Evolutionary conservation across 2,888 invertebrate genomes (phyloP), one percentile per base, ranked within the genome.

Genomic region (Seladonia tumulorum): DNA sequence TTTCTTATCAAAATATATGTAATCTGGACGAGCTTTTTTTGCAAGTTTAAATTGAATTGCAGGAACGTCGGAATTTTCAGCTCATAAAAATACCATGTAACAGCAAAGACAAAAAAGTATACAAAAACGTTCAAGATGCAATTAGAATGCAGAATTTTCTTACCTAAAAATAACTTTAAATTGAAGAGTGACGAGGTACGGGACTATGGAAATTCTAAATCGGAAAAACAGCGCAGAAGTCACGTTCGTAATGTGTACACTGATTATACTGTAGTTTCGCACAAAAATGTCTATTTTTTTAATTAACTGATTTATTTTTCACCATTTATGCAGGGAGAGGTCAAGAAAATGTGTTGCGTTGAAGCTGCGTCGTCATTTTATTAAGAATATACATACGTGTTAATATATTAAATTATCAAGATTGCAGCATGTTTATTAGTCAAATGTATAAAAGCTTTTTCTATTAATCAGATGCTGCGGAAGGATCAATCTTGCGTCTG

Each of bases 141-240:
- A 25, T 71, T 42, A 71, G 25, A 16, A 71, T 25, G 45, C 12
- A 25, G 71, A 7, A 25, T 71, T 71, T 16, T 5, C 25, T 25
- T 45, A n/a, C 7, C 45, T n/a, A 71, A 45, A 45, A 71, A 71
- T 71, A 71, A 25, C 45, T 29, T 25, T 45, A 71, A 45, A 71
- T 45, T 71, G 71, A 14, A 71, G 71, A 45, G 71, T 16, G 45
- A 4, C 71, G 2, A 71, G n/a, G 5, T 25, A 12, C n/a, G 22
- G 25, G 8, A n/a, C 42, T 45, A 12, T 16, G 45, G 14, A 71
- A 71, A 71, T 71, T 45, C 45, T 71, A 47, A 45, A 71, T 71
- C 16, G 42, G 14, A 45, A 45, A 25, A 45, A 45, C n/a, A 42
- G n/a, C 42, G 70, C 35, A 12, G 39, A 42, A 39, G 39, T 70